Evolutionary conservation across 2,797 vertebrate genomes (phyloP).

Genomic region (Poecilia wingei): DNA sequence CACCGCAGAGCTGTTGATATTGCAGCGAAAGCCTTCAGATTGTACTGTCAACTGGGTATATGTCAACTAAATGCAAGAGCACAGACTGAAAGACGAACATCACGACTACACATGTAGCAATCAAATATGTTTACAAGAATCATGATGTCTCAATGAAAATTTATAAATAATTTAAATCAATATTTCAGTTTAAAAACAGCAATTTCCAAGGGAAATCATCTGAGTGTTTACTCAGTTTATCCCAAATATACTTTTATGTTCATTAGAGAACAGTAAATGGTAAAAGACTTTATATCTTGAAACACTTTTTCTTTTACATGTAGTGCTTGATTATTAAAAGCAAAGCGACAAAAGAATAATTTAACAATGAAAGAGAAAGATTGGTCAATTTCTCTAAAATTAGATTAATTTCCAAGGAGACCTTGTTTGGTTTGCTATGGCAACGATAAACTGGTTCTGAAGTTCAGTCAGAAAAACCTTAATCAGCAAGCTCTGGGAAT

Average conservation of each 20-base stretch:
- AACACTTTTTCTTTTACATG: not conserved
- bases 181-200: conserved; percentile 6
- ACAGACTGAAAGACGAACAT: conserved; percentile 29
- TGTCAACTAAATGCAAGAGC: conserved; percentile 43
- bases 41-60: conserved; percentile 45
- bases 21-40: conserved; percentile 63
- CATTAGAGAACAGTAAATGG: not conserved
- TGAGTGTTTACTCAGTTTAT: not conserved
- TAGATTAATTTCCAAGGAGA: conserved; percentile 8
- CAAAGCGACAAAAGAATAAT: not conserved
- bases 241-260: not conserved
- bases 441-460: not conserved
- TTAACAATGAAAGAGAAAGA: conserved; percentile 4
- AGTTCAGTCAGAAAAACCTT: not conserved
- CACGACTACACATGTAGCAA: conserved; percentile 37
- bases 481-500: not conserved
- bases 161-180: conserved; percentile 32
- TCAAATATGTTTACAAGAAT: conserved; percentile 37
- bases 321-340: not conserved
- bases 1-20: conserved; percentile 71
- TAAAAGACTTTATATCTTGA: not conserved
- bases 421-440: not conserved
- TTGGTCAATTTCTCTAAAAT: not conserved
- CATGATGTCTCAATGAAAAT: conserved; percentile 12
- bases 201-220: conserved; percentile 16